Base-by-base conservation (phyloP, 2,113 vertebrate genomes). In the Proteles cristata region DNA sequence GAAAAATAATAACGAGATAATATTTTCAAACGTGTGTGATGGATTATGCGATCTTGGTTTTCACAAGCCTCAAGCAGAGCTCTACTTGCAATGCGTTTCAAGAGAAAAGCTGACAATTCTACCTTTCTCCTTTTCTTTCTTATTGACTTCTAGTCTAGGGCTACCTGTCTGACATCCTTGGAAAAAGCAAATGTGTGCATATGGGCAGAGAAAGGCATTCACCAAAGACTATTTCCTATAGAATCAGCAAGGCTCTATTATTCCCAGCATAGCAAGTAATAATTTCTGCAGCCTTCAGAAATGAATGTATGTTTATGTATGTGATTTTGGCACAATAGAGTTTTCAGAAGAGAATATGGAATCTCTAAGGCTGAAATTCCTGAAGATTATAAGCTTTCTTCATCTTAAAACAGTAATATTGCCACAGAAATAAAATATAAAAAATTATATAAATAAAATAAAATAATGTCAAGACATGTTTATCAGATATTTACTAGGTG, bases 21-120 rank as follows among this genome's bases (percentile, higher is more conserved):
- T 87, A 33, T 87, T 97, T 96, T 92, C 53, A 94, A 68, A 31
- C 17, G 7, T n/a, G 4, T 76, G 97, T 97, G 71, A 96, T 53
- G 63, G 93, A 58, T 9, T 68, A 90, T 88, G 86, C 71, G 88
- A 31, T 23, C 5, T 82, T 93, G 39, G 28, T 74, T 96, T 97
- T 94, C 92, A 80, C 0, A 83, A 74, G 31, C 48, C 88, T 95
- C 65, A 63, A 96, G 77, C 5, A 81, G 86, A 90, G 31, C 25
- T 35, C 48, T 96, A 69, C 86, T 0, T 80, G 50, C 94, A 98
- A 97, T 80, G 7, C 17, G 93, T 95, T 96, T 73, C 31, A 93
- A 96, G 73, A 25, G 79, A 94, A 77, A 31, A 96, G 66, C 58
- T 96, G 88, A 97, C 21, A 66, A 5, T 9, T 39, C 17, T 96